Conservation (phyloP, 2,797 vertebrate genomes). For the Acanthopagrus latus region DNA sequence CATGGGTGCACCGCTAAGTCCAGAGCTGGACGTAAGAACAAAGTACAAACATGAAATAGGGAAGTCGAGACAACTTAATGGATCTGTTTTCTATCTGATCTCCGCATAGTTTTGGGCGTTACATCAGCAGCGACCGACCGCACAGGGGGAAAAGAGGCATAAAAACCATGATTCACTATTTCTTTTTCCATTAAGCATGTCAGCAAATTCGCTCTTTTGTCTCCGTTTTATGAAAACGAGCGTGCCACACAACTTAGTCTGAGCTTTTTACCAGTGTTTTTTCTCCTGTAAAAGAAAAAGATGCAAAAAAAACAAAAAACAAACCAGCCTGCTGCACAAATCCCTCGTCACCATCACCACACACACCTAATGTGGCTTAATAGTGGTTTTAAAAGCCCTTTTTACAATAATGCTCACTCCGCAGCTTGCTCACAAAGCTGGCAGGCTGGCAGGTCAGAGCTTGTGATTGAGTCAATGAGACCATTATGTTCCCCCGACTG, state of each 20-base stretch:
- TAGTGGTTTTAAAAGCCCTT: constrained; percentile 76
- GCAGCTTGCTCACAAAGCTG: constrained; percentile 75
- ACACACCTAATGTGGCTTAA: constrained; percentile 72
- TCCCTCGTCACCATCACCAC: constrained; percentile 21
- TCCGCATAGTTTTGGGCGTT: constrained; percentile 39
- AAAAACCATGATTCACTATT: constrained; percentile 46
- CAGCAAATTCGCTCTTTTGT: constrained; percentile 59
- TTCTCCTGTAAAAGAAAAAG: constrained; percentile 41
- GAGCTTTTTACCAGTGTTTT: constrained; percentile 60
- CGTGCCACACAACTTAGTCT: constrained; percentile 36
- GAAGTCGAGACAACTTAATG: too few relatives aligned
- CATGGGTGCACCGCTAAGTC: too few relatives aligned
- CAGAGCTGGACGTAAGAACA: background rate
- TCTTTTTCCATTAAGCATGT: constrained; percentile 64
- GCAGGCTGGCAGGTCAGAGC: constrained; percentile 66
- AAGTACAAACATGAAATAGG: too few relatives aligned
- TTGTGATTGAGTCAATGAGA: constrained; percentile 76
- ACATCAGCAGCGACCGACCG: constrained; percentile 47
- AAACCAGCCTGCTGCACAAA: constrained; percentile 50
- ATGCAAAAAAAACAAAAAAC: constrained; percentile 61
- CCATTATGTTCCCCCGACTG: constrained; percentile 73
- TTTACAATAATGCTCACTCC: constrained; percentile 81
- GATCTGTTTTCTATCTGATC: constrained; percentile 33
- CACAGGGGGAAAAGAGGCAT: constrained; percentile 21
- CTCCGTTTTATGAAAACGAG: constrained; percentile 51